Evolutionary conservation across 2,113 vertebrate genomes (phyloP), one percentile per base, ranked within the genome.

Genomic region (Madoqua kirkii): DNA sequence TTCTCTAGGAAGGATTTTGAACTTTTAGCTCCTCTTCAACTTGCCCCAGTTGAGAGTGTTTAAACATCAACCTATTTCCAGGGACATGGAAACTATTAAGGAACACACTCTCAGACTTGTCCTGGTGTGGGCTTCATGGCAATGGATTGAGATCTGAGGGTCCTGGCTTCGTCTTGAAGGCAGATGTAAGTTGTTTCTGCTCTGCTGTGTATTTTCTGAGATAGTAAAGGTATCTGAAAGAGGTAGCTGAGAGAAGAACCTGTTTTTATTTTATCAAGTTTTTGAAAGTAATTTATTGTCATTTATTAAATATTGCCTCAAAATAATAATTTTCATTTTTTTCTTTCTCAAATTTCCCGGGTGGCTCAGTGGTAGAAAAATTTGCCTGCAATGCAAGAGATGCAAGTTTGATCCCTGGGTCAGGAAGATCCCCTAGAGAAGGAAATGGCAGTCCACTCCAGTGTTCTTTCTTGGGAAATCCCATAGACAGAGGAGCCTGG

Each of bases 1-100:
- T 81, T 36, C 67, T 76, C 17, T 36, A 87, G 48, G 67, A 48
- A 93, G 16, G 31, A 59, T 82, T 85, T 94, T 89, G 67, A 27
- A 79, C 2, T 74, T 40, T 74, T 89, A 79, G 17, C 86, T 93
- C 57, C 55, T 95, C 45, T 96, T 96, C 74, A 91, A 29, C n/a
- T 85, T 97, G 74, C 54, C 36, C 31, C 86, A 89, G 40, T 15
- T 7, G n/a, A 88, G 31, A 90, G 25, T 81, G 25, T 74, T 93
- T 91, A 97, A 97, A 62, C 64, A 87, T 50, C 64, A 93, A 76
- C 43, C 45, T 15, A 89, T 79, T 89, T 94, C 45, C 40, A 94
- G 45, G 88, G 23, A 79, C n/a, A 33, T 2, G 11, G 45, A 83
- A 36, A 29, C 3, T 40, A 43, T n/a, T 57, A 71, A 90, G 78